Conservation (phyloP, 2,113 vertebrate genomes). For the Myrmecobius fasciatus region DNA sequence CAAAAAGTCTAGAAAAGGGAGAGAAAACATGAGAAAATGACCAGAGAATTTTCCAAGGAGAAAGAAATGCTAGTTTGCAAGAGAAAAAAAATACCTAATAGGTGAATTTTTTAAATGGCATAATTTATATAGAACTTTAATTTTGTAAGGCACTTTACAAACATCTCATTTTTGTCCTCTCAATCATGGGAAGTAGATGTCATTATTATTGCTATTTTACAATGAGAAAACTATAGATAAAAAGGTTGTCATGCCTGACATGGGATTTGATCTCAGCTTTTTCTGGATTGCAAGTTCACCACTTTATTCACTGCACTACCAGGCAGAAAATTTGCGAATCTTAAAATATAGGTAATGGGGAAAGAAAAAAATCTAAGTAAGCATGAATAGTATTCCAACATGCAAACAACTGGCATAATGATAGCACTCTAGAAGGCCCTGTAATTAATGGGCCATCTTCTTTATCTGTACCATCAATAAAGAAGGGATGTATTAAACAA, state of each 20-base stretch:
- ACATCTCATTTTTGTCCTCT: too few species aligned
- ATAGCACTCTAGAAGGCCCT: background rate
- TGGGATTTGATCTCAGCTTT: background rate
- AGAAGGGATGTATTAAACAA: background rate
- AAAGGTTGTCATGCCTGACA: background rate
- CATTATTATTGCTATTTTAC: background rate
- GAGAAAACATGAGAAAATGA: background rate
- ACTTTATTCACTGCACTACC: background rate
- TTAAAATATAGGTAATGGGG: background rate
- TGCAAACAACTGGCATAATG: background rate
- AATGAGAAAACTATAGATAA: background rate
- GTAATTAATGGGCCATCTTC: slow-evolving; percentile 44
- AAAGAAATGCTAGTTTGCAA: background rate
- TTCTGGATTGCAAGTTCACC: background rate
- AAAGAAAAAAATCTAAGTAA: slow-evolving; percentile 1
- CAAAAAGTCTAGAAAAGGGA: background rate
- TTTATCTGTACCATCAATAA: background rate
- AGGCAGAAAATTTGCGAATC: background rate
- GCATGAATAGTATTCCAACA: background rate
- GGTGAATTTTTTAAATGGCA: background rate
- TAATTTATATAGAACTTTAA: background rate
- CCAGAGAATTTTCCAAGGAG: background rate
- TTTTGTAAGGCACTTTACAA: too few species aligned
- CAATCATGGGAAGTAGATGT: too few species aligned
- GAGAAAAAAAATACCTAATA: background rate